A percentile compares a stretch with the other conserved stretches of the same genome.
phyloP scores from a whole-genome alignment of 2,888 invertebrate species.

The Azorinus chamasolen region DNA sequence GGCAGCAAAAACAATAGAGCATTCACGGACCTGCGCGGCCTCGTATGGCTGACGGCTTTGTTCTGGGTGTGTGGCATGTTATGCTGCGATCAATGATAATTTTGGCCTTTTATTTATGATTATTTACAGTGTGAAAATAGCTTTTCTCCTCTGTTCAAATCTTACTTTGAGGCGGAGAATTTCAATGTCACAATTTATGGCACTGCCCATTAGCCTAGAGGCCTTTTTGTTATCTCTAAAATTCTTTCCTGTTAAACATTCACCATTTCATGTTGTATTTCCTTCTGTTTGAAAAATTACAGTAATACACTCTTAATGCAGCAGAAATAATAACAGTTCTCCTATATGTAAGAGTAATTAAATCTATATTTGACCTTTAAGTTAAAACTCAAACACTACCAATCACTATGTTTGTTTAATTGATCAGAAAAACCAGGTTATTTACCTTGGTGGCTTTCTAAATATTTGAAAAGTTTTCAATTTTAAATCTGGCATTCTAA shows the following conservation, averaged over 20 bases:
- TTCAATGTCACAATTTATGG: not conserved
- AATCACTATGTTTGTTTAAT: constrained; percentile 49
- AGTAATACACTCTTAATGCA: too few relatives aligned
- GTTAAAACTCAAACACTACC: constrained; percentile 8
- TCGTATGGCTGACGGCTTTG: constrained; percentile 40
- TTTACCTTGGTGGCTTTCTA: too few relatives aligned
- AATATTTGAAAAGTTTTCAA: too few relatives aligned
- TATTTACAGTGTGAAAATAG: too few relatives aligned
- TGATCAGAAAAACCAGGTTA: constrained; percentile 31
- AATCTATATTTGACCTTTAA: constrained; percentile 12
- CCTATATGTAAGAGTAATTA: constrained; percentile 1
- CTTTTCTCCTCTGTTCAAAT: too few relatives aligned
- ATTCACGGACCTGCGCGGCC: constrained; percentile 34
- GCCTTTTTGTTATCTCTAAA: not conserved
- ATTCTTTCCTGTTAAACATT: not conserved
- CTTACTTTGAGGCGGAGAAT: not conserved
- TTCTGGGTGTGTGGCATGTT: constrained; percentile 60
- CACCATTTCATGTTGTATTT: too few relatives aligned
- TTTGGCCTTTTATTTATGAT: too few relatives aligned
- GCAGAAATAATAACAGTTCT: not conserved
- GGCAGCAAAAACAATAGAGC: constrained; percentile 37
- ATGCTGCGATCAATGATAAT: constrained; percentile 32
- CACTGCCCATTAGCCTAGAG: not conserved
- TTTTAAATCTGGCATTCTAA: too few relatives aligned
- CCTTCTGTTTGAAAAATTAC: too few relatives aligned